phyloP scores from a whole-genome alignment of 2,113 vertebrate species.

The Octodon degus region DNA sequence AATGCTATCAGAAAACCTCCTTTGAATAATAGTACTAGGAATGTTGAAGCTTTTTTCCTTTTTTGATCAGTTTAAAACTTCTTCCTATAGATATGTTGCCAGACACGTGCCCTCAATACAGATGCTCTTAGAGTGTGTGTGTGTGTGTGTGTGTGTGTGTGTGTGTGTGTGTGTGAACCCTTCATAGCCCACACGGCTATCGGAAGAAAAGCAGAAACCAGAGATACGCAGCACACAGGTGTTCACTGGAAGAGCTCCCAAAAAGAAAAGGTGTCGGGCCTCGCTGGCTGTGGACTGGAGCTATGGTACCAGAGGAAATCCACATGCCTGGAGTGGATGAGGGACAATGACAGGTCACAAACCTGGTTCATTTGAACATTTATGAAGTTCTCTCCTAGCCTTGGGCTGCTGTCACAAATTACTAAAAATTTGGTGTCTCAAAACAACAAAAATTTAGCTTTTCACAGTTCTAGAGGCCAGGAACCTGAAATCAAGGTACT shows the following conservation, averaged over 20 bases:
- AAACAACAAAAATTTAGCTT: background rate
- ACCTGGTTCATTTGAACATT: background rate
- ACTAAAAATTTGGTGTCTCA: rapidly evolving
- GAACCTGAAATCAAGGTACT: background rate
- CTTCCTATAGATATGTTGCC: background rate
- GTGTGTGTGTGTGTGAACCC: conserved; percentile 1
- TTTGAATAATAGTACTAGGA: conserved; percentile 78
- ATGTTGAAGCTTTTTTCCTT: background rate
- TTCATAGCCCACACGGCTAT: background rate
- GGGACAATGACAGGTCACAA: background rate
- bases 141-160: conserved; percentile 24
- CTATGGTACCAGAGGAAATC: background rate
- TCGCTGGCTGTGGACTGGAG: background rate
- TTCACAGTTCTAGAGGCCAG: background rate
- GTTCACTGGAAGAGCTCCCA: background rate
- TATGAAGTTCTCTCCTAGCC: too few species aligned
- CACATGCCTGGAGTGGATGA: rapidly evolving
- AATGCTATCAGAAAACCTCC: conserved; percentile 76
- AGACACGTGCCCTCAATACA: conserved; percentile 40
- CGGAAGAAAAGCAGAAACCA: conserved; percentile 67
- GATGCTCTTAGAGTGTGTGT: conserved; percentile 26
- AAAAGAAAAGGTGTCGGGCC: rapidly evolving
- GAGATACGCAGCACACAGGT: conserved; percentile 6
- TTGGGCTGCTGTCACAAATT: too few species aligned
- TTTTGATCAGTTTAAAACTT: conserved; percentile 35